phyloP scores from a whole-genome alignment of 2,797 vertebrate genomes.

The Zalophus californianus region DNA sequence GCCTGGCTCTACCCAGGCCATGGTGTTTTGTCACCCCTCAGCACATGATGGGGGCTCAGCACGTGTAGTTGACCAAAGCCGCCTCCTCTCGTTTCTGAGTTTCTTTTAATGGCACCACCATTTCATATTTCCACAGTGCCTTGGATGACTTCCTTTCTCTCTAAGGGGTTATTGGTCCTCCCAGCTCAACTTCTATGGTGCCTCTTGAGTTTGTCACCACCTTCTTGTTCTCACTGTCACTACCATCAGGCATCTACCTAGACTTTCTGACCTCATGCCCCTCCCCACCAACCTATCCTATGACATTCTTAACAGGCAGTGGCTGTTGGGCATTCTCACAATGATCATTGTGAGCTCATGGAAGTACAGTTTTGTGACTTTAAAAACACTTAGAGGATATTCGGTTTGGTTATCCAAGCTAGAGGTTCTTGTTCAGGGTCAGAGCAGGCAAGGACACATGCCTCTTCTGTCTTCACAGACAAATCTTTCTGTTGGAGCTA shows the following conservation, averaged over 20 bases:
- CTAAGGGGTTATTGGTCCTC: fast-evolving
- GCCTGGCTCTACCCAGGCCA: not conserved
- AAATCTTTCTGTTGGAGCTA: not conserved
- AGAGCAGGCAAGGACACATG: fast-evolving
- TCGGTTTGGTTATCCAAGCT: too few species aligned
- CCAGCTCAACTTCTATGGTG: fast-evolving
- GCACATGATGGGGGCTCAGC: not conserved
- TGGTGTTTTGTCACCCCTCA: not conserved
- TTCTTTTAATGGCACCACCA: too few species aligned
- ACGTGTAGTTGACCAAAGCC: fast-evolving
- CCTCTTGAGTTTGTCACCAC: not conserved
- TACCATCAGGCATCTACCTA: not conserved
- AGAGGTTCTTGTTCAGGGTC: not conserved
- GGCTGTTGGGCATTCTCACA: not conserved
- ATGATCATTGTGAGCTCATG: not conserved
- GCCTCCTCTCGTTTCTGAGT: not conserved
- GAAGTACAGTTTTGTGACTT: not conserved
- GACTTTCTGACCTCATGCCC: not conserved
- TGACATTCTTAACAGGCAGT: too few species aligned
- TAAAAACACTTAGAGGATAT: not conserved
- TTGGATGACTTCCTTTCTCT: not conserved
- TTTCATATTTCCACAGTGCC: fast-evolving
- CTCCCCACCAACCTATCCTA: not conserved
- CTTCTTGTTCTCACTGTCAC: not conserved
- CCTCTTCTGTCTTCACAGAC: not conserved